Percentiles rank a stretch among this genome's conserved stretches.
Conservation (phyloP, 2,113 vertebrate genomes). For the Tiliqua scincoides region DNA sequence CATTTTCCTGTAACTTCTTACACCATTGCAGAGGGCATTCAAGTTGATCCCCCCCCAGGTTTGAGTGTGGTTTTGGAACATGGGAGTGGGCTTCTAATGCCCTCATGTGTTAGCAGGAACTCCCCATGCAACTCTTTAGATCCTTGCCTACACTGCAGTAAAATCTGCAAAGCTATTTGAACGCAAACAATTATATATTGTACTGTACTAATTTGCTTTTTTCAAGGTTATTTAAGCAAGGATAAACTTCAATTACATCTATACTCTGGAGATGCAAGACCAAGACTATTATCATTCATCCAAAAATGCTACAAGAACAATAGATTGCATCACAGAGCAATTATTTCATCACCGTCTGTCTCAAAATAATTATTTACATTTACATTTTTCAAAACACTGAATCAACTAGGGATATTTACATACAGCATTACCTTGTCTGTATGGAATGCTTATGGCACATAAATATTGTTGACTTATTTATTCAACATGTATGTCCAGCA, state of each 20-base stretch:
- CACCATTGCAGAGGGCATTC: not conserved
- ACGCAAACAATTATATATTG: not conserved
- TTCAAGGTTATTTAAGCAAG: not conserved
- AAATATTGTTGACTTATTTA: slow-evolving; percentile 61
- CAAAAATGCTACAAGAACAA: not conserved
- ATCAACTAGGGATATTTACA: slow-evolving; percentile 52
- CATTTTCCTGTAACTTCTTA: not conserved
- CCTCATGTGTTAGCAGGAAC: not conserved
- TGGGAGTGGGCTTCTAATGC: not conserved
- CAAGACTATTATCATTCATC: not conserved
- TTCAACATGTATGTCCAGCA: slow-evolving; percentile 68
- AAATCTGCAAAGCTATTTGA: not conserved
- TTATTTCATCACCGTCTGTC: slow-evolving; percentile 41
- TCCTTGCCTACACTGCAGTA: not conserved
- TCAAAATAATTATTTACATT: slow-evolving; percentile 49
- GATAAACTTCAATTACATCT: slow-evolving; percentile 9
- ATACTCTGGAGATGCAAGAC: not conserved
- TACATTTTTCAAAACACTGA: slow-evolving; percentile 25
- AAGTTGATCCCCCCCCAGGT: too few relatives aligned
- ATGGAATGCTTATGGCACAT: slow-evolving; percentile 61
- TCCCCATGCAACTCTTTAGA: not conserved
- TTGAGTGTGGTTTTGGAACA: not conserved
- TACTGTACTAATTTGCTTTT: not conserved
- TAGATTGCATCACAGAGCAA: not conserved
- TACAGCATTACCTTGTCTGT: slow-evolving; percentile 44